Percentiles rank a stretch among this genome's conserved stretches.
phyloP scores from a whole-genome alignment of 1,140 invertebrate genomes.

The Sipha flava region DNA sequence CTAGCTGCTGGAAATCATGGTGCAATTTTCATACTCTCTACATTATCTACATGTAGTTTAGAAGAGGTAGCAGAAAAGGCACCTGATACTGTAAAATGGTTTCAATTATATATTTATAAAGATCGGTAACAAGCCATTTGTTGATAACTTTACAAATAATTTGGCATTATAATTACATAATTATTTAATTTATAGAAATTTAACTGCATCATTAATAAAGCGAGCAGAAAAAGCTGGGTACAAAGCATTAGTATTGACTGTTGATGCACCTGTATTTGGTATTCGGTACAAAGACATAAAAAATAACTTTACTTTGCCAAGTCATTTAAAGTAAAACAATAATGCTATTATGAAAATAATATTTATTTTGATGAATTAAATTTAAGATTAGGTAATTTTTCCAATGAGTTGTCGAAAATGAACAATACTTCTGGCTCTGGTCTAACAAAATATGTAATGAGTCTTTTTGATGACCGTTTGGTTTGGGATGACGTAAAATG shows the following conservation, averaged over 20 bases:
- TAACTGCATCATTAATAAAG: conserved; percentile 63
- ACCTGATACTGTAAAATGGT: conserved; percentile 71
- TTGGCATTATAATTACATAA: neutral
- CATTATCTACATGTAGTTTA: conserved; percentile 75
- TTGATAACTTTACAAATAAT: neutral
- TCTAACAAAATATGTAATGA: conserved; percentile 64
- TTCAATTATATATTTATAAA: conserved; percentile 83
- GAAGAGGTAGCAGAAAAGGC: conserved; percentile 75
- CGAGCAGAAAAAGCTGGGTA: conserved; percentile 79
- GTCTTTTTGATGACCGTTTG: conserved; percentile 66
- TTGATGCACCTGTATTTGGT: conserved; percentile 83
- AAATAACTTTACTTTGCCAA: conserved; percentile 76
- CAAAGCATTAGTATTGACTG: conserved; percentile 79
- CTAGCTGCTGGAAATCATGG: conserved; percentile 63
- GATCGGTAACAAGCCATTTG: conserved; percentile 50
- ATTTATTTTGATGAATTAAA: neutral
- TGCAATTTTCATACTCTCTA: conserved; percentile 75
- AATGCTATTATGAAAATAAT: neutral
- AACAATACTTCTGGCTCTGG: conserved; percentile 52
- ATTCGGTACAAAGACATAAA: conserved; percentile 65
- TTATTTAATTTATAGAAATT: conserved; percentile 45
- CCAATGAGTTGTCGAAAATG: conserved; percentile 51
- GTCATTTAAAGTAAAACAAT: conserved; percentile 58
- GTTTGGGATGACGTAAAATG: conserved; percentile 78
- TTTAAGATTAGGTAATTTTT: conserved; percentile 62